phyloP scores from a whole-genome alignment of 1,140 invertebrate genomes.

The Wasmannia auropunctata region DNA sequence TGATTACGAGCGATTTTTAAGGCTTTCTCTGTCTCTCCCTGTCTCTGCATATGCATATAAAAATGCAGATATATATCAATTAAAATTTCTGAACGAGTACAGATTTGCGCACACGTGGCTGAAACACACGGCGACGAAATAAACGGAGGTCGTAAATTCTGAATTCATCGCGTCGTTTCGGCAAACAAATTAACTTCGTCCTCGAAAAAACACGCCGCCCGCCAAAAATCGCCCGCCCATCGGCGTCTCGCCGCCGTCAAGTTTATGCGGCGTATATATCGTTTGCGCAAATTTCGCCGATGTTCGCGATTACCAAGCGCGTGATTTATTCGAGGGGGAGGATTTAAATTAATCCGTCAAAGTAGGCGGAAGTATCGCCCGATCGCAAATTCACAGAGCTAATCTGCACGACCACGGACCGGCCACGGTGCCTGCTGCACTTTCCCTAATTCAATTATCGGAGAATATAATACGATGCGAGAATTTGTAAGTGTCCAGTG shows the following conservation, averaged over 20 bases:
- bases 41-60: neutral
- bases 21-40: neutral
- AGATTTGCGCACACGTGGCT: neutral
- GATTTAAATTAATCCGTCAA: conserved; percentile 33
- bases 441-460: neutral
- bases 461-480: neutral
- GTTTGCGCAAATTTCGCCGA: neutral
- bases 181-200: conserved; percentile 31
- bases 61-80: neutral
- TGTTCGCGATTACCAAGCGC: conserved; percentile 17
- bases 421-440: neutral
- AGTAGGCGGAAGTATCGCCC: conserved; percentile 4
- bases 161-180: neutral
- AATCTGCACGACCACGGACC: conserved; percentile 2
- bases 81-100: neutral
- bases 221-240: neutral
- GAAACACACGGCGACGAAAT: neutral
- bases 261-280: neutral
- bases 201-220: neutral
- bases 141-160: conserved; percentile 10
- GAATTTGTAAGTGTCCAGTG: neutral
- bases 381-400: neutral
- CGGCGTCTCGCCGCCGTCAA: neutral
- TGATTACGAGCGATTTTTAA: neutral
- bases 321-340: conserved; percentile 16